Percentiles rank a stretch among this genome's conserved stretches.
phyloP scores from a whole-genome alignment of 2,797 vertebrate species.

The Cercopithecus hamlyni region DNA sequence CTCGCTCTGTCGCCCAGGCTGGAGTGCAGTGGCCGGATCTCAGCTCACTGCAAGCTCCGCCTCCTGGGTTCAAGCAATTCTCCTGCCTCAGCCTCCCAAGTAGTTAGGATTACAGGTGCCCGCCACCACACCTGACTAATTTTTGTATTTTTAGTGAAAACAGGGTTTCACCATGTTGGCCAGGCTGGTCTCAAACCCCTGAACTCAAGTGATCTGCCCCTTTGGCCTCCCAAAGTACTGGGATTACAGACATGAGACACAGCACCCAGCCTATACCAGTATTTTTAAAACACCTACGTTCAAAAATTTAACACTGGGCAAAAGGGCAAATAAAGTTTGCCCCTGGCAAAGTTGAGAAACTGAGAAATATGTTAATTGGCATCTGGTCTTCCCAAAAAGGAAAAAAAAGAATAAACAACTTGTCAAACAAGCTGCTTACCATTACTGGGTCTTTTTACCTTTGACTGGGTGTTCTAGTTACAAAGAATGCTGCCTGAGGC shows the following conservation, averaged over 20 bases:
- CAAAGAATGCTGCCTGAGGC: constrained; percentile 6
- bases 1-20: too few species aligned
- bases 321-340: neutral
- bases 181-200: neutral
- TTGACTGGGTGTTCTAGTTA: neutral
- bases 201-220: neutral
- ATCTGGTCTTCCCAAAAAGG: neutral
- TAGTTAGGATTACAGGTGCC: neutral
- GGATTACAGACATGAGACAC: neutral
- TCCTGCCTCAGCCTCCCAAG: neutral
- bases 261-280: neutral
- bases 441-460: neutral
- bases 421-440: constrained; percentile 18
- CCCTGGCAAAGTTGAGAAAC: neutral
- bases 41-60: too few species aligned
- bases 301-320: constrained; percentile 5
- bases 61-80: too few species aligned
- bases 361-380: neutral
- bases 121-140: neutral
- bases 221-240: neutral
- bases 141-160: neutral
- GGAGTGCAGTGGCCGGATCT: too few species aligned
- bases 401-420: neutral
- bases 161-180: neutral
- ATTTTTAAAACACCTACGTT: constrained; percentile 7